phyloP scores from a whole-genome alignment of 2,888 invertebrate genomes.

The Morpho helenor region DNA sequence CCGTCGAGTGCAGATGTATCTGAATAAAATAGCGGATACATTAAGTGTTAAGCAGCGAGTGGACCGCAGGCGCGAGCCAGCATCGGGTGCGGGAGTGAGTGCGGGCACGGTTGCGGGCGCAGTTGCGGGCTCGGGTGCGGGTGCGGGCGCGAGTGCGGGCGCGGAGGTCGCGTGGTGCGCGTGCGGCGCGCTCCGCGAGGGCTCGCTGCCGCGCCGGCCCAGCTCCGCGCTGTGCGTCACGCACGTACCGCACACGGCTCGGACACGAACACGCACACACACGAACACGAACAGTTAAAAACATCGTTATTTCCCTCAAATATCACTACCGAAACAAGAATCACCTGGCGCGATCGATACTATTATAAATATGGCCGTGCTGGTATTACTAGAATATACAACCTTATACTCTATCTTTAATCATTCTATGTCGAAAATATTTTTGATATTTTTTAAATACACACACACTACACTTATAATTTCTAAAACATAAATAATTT shows the following conservation, averaged over 20 bases:
- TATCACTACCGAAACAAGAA: too few relatives aligned
- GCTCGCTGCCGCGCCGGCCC: constrained; percentile 54
- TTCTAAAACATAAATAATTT: too few relatives aligned
- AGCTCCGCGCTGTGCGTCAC: constrained; percentile 50
- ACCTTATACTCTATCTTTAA: too few relatives aligned
- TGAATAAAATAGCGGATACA: constrained; percentile 22
- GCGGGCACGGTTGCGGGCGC: constrained; percentile 27
- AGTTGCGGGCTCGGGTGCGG: constrained; percentile 27
- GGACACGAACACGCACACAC: constrained; percentile 8
- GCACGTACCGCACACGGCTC: constrained; percentile 5
- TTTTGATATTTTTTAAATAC: too few relatives aligned
- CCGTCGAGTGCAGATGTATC: too few relatives aligned
- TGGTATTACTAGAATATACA: too few relatives aligned
- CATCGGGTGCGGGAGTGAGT: constrained; percentile 17
- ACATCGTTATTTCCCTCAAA: not conserved
- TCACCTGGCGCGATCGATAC: too few relatives aligned
- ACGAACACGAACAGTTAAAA: not conserved
- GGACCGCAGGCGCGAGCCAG: constrained; percentile 24
- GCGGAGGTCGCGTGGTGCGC: constrained; percentile 41
- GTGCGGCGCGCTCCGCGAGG: constrained; percentile 42
- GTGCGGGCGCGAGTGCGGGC: constrained; percentile 30
- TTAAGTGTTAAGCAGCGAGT: constrained; percentile 8
- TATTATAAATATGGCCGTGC: too few relatives aligned
- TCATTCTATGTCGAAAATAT: too few relatives aligned
- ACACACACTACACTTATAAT: too few relatives aligned